phyloP scores from a whole-genome alignment of 1,140 invertebrate genomes.

The Lepidotrigona ventralis region DNA sequence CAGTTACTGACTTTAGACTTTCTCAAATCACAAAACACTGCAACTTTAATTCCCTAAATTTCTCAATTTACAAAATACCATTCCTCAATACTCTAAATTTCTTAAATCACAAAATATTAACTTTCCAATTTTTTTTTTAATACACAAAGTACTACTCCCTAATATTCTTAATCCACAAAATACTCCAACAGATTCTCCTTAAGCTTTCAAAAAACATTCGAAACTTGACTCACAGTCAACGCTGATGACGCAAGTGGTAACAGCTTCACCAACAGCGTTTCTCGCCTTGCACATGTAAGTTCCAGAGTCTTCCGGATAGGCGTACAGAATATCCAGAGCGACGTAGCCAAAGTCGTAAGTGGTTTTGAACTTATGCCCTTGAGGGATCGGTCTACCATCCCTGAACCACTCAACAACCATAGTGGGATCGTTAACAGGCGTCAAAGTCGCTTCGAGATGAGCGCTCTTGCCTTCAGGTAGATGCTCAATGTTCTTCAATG shows the following conservation, averaged over 20 bases:
- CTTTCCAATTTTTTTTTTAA: not conserved
- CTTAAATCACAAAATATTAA: not conserved
- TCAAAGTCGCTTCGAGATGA: conserved; percentile 96
- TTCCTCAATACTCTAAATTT: not conserved
- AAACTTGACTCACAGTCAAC: conserved; percentile 85
- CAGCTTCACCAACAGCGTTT: conserved; percentile 94
- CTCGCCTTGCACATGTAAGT: conserved; percentile 97
- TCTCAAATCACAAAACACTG: not conserved
- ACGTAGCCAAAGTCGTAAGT: conserved; percentile 98
- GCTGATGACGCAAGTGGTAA: conserved; percentile 92
- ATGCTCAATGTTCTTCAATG: conserved; percentile 91
- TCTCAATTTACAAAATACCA: not conserved
- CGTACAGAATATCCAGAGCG: conserved; percentile 96
- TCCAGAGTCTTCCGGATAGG: conserved; percentile 96
- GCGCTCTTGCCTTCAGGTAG: conserved; percentile 93
- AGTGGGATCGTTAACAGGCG: conserved; percentile 96
- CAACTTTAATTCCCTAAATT: not conserved
- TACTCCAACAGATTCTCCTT: not conserved
- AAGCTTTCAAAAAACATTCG: not conserved
- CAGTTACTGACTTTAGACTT: not conserved
- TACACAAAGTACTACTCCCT: not conserved
- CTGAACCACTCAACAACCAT: conserved; percentile 98
- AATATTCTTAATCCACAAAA: not conserved
- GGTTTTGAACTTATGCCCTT: conserved; percentile 94
- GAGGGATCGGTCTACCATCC: conserved; percentile 93